Percentiles rank a stretch among this genome's conserved stretches.
These are phyloP conservation scores for Pampusana beccarii DNA, from an alignment of 2,113 vertebrate genomes.

Conservation along the genomic window DNA sequence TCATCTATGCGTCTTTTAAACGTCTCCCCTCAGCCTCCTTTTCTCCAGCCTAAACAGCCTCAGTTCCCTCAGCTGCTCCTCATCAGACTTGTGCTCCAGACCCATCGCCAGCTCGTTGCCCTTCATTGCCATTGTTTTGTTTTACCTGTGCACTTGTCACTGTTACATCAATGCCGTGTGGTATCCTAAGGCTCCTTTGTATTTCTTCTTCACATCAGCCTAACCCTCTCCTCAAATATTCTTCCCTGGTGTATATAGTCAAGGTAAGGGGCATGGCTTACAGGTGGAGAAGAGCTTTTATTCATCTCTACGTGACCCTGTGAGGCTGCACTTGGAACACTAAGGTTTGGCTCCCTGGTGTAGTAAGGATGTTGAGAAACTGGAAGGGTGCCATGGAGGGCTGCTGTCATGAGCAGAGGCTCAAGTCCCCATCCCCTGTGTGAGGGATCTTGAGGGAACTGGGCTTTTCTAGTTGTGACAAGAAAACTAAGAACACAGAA, in stretches of 20 bases:
- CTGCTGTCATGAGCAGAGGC: neutral
- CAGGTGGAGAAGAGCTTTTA: neutral
- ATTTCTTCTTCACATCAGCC: neutral
- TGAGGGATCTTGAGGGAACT: neutral
- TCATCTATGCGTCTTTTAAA: too few species aligned
- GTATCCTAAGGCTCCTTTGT: neutral
- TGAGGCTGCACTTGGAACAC: neutral
- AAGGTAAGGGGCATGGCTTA: neutral
- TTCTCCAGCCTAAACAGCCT: too few species aligned
- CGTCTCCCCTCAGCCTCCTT: too few species aligned
- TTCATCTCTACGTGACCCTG: rapidly evolving
- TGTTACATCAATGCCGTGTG: neutral
- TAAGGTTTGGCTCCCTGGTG: neutral
- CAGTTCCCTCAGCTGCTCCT: too few species aligned
- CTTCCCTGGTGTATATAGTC: neutral
- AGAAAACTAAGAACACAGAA: neutral
- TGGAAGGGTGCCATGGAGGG: neutral
- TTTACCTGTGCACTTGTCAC: neutral
- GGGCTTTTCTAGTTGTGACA: neutral
- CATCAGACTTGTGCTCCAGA: too few species aligned
- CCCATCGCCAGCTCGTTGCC: too few species aligned
- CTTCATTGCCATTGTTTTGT: neutral
- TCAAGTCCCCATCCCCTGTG: rapidly evolving
- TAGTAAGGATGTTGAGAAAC: neutral
- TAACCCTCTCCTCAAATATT: neutral